These are phyloP conservation scores for Malthinus flaveolus DNA, from an alignment of 2,888 invertebrate genomes.

Conservation along the genomic window DNA sequence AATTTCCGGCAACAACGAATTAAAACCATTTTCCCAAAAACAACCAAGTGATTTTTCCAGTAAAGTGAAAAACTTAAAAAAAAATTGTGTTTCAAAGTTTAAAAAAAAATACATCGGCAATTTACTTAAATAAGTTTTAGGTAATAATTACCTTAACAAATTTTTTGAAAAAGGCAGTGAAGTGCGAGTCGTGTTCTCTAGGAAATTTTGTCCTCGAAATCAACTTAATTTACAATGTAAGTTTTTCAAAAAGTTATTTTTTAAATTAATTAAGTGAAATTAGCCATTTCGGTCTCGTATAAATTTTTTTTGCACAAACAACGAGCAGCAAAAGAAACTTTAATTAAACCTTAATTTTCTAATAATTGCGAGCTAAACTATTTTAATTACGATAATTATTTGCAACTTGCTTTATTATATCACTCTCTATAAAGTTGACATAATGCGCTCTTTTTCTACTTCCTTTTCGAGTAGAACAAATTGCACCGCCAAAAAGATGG, in stretches of 20 bases:
- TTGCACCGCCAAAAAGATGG: no score
- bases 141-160: background rate
- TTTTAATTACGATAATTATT: background rate
- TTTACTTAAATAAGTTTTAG: background rate
- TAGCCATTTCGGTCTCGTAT: background rate
- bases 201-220: background rate
- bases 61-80: no score
- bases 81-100: no score
- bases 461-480: no score
- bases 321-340: conserved; percentile 1
- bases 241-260: background rate
- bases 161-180: background rate
- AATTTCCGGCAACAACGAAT: no score
- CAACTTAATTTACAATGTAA: background rate
- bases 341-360: conserved; percentile 6
- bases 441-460: no score
- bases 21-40: no score
- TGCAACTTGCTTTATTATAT: no score
- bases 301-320: background rate
- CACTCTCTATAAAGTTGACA: no score
- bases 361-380: conserved; percentile 1
- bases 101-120: no score
- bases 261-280: background rate
- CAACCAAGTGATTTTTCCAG: no score
- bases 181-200: background rate